These are phyloP conservation scores for Diaphora mendica DNA, from an alignment of 2,888 invertebrate species.

Conservation along the genomic window DNA sequence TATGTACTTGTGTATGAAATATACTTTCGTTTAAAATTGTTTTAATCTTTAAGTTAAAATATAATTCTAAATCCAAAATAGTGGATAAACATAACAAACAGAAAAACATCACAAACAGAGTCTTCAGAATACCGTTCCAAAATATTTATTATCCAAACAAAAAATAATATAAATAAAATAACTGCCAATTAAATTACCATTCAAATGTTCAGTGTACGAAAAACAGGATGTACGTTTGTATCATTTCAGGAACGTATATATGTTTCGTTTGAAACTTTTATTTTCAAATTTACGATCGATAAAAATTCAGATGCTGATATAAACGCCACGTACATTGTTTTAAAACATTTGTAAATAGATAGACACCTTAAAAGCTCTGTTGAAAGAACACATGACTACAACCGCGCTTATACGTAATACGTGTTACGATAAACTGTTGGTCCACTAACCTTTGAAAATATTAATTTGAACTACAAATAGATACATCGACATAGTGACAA, in stretches of 20 bases:
- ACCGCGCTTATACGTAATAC: neutral
- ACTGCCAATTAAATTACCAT: constrained; percentile 8
- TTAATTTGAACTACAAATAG: neutral
- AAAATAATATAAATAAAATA: constrained; percentile 11
- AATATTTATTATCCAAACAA: neutral
- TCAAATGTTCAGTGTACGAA: constrained; percentile 8
- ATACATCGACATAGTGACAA: neutral
- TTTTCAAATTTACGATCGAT: constrained; percentile 21
- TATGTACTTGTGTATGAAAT: no score
- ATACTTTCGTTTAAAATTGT: no score
- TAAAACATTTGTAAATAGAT: constrained; percentile 10
- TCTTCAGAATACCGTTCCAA: neutral
- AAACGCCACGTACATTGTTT: constrained; percentile 5
- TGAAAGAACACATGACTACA: constrained; percentile 1
- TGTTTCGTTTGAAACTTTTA: constrained; percentile 18
- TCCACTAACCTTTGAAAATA: neutral
- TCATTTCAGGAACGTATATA: constrained; percentile 21
- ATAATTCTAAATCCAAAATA: neutral
- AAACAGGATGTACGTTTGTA: constrained; percentile 4
- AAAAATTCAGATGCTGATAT: constrained; percentile 16
- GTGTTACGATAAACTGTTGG: neutral
- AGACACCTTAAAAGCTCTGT: constrained; percentile 5
- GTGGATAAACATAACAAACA: neutral
- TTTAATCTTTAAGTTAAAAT: neutral
- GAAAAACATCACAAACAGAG: neutral